Percentiles rank a stretch among this genome's conserved stretches.
Evolutionary conservation across 2,888 invertebrate genomes (phyloP).

Genomic region (Prosopocoilus inquinatus): DNA sequence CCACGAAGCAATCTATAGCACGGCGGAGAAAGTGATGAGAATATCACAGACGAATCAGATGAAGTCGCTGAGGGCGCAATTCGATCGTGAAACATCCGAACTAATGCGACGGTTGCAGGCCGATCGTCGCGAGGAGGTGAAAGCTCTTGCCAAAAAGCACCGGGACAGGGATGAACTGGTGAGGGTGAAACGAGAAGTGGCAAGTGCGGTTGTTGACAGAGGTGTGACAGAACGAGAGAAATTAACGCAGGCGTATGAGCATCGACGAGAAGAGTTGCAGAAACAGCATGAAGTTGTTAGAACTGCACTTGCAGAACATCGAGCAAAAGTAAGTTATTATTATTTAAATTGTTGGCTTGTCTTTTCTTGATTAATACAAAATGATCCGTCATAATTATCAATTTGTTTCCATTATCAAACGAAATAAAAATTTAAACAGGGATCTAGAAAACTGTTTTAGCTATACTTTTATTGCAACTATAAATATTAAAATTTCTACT

Average conservation of each 20-base stretch:
- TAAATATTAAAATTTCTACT: too few relatives aligned
- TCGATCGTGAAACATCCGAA: conserved; percentile 70
- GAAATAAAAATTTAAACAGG: too few relatives aligned
- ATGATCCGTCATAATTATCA: background rate
- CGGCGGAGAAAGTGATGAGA: conserved; percentile 78
- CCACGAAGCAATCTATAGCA: conserved; percentile 73
- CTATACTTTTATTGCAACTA: too few relatives aligned
- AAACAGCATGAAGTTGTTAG: conserved; percentile 76
- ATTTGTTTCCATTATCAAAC: background rate
- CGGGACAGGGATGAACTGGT: conserved; percentile 89
- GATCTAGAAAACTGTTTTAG: too few relatives aligned
- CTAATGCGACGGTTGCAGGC: conserved; percentile 80
- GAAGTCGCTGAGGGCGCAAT: conserved; percentile 68
- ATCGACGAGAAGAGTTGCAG: conserved; percentile 71
- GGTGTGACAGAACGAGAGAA: conserved; percentile 87
- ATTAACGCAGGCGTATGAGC: conserved; percentile 73
- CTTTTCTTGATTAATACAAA: background rate
- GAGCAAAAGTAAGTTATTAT: conserved; percentile 36
- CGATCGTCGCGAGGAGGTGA: conserved; percentile 83
- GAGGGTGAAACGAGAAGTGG: conserved; percentile 82
- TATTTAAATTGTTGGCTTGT: background rate
- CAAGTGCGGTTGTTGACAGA: conserved; percentile 77
- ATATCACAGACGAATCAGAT: conserved; percentile 77
- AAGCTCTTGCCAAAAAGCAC: conserved; percentile 80
- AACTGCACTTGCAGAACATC: conserved; percentile 66